A percentile compares a stretch with the other conserved stretches of the same genome.
Conservation (phyloP, 1,140 invertebrate species). For the Lordiphosa clarofinis region DNA sequence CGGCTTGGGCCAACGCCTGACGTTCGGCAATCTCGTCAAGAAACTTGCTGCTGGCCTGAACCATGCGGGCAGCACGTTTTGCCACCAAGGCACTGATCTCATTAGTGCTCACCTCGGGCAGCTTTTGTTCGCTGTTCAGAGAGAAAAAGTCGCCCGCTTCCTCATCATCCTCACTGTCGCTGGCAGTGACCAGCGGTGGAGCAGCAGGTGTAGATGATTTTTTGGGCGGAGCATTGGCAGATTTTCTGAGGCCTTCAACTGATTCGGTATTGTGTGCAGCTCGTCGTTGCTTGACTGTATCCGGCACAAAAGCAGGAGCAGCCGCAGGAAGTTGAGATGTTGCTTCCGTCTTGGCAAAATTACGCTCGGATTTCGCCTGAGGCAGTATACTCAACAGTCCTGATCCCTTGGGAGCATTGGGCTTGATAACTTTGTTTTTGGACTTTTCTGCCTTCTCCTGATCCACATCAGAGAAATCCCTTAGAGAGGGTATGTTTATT, state of each 20-base stretch:
- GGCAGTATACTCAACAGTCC: slow-evolving; percentile 81
- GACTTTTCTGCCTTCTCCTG: slow-evolving; percentile 60
- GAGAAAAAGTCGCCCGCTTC: slow-evolving; percentile 81
- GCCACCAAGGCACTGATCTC: slow-evolving; percentile 71
- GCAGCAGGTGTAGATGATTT: slow-evolving; percentile 8
- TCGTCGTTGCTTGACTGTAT: slow-evolving; percentile 61
- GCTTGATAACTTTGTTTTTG: slow-evolving; percentile 66
- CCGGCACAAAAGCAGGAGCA: slow-evolving; percentile 58
- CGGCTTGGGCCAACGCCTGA: slow-evolving; percentile 17
- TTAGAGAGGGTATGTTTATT: slow-evolving; percentile 78
- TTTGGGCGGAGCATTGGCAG: not conserved
- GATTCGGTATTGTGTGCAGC: slow-evolving; percentile 68
- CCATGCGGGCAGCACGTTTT: slow-evolving; percentile 66
- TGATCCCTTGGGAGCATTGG: slow-evolving; percentile 59
- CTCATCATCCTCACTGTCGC: slow-evolving; percentile 78
- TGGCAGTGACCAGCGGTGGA: slow-evolving; percentile 59
- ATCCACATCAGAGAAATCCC: slow-evolving; percentile 81
- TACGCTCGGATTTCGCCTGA: slow-evolving; percentile 80
- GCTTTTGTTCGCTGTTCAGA: slow-evolving; percentile 75
- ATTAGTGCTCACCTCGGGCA: slow-evolving; percentile 70
- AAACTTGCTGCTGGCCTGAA: slow-evolving; percentile 53
- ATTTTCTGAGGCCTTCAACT: slow-evolving; percentile 46
- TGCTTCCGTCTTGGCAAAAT: slow-evolving; percentile 45
- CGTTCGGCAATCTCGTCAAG: slow-evolving; percentile 23
- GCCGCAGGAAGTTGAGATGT: not conserved